Conservation (phyloP, 1,140 invertebrate genomes). For the Halictus rubicundus region DNA sequence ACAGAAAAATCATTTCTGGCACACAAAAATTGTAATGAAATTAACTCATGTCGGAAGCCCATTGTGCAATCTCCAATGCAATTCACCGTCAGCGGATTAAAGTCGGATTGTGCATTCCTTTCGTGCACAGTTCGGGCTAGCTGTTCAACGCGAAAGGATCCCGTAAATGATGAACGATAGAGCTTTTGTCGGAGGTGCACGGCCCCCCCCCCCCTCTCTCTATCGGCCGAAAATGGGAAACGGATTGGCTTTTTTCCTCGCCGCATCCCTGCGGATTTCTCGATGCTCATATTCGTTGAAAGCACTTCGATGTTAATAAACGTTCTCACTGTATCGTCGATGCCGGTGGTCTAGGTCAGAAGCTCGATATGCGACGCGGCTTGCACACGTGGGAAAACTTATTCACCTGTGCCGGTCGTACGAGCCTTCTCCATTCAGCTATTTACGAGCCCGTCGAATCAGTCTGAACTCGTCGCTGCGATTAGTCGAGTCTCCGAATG, state of each 20-base stretch:
- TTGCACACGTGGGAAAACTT: constrained; percentile 50
- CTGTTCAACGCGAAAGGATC: constrained; percentile 9
- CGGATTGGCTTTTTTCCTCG: constrained; percentile 46
- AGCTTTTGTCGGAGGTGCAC: constrained; percentile 40
- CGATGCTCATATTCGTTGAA: constrained; percentile 57
- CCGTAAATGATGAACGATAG: constrained; percentile 51
- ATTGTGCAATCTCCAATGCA: no score
- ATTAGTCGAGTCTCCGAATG: background rate
- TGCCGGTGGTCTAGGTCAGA: constrained; percentile 11
- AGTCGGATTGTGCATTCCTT: background rate
- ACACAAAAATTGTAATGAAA: no score
- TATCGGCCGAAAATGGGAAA: constrained; percentile 47
- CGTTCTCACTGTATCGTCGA: constrained; percentile 29
- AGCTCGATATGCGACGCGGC: constrained; percentile 39
- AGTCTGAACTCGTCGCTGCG: background rate
- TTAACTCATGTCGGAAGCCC: no score
- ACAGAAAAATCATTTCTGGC: no score
- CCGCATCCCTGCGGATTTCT: constrained; percentile 49
- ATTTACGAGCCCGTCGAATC: constrained; percentile 26
- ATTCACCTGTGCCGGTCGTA: constrained; percentile 32
- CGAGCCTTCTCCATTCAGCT: constrained; percentile 26
- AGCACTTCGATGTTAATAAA: constrained; percentile 64
- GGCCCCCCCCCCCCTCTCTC: constrained; percentile 9
- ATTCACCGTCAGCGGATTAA: background rate
- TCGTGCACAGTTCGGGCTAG: constrained; percentile 4